Base-by-base conservation (phyloP, 2,113 vertebrate genomes). In the Pipra filicauda region DNA sequence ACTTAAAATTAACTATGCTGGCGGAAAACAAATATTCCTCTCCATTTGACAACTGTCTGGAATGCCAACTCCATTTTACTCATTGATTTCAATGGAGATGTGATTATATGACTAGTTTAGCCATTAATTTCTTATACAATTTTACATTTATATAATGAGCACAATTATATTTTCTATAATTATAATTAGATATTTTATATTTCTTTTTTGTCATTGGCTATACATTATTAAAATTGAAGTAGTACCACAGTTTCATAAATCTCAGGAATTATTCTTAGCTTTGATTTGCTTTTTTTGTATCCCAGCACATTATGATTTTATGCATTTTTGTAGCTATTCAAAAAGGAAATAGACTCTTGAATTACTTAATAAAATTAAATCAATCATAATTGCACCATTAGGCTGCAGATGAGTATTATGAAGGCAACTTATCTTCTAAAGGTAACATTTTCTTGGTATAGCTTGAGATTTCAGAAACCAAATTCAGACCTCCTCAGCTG, bases 341-440 rank as follows among this genome's bases (percentile, higher is more conserved):
- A 64, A 91, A 84, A 91, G 43, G 65, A 94, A 95, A 94, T 86
- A 91, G 69, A 84, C 66, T 84, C 39, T 91, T 80, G 71, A 72
- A 95, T 76, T 46, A 74, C 75, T 92, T 92, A 70, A 95, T 83
- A 95, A 95, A 93, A 80, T 88, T 64, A 93, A 91, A 92, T 95
- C 46, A 93, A 80, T 88, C 83, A 70, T 71, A 74, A 91, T 91
- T 86, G 67, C 21, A 70, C 31, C 59, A 80, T 92, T 88, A 64
- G 23, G 35, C 22, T 92, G 37, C 24, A 74, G 48, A 64, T 4
- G 11, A 75, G 22, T 72, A 33, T 84, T 83, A 59, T 57, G 44
- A 92, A 89, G 44, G 69, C 55, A 81, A 64, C 46, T 81, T 81
- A 57, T 49, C 65, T 64, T 89, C 76, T 87, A 65, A 92, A 93